These are phyloP conservation scores for Popillia japonica DNA, from an alignment of 1,140 invertebrate genomes.

Conservation along the genomic window DNA sequence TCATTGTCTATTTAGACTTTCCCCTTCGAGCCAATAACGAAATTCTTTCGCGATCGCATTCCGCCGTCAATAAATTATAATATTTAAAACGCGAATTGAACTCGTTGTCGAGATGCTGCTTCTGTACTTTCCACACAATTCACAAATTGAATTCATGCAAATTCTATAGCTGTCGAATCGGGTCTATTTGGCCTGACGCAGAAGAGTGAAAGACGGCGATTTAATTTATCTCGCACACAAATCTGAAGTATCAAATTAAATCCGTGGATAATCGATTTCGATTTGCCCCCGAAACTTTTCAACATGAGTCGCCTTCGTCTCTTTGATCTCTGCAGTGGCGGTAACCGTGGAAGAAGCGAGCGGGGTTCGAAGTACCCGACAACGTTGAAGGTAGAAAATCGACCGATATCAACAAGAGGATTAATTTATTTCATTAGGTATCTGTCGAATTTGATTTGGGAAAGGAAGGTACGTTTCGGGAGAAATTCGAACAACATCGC, in stretches of 20 bases:
- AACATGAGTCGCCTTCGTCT: neutral
- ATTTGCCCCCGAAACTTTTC: neutral
- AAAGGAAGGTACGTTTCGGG: no score
- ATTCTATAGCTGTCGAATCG: neutral
- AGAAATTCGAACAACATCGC: no score
- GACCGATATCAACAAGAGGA: neutral
- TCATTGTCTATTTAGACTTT: neutral
- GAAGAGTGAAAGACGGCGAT: neutral
- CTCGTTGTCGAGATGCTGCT: neutral
- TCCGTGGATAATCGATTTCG: neutral
- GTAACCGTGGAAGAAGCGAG: neutral
- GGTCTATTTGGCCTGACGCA: neutral
- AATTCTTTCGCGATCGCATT: neutral
- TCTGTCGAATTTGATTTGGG: neutral
- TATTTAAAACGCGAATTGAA: neutral
- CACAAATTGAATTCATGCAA: conserved; percentile 4
- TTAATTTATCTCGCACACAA: neutral
- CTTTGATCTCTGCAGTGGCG: neutral
- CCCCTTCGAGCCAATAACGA: neutral
- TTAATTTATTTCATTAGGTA: neutral
- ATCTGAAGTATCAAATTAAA: conserved; percentile 6
- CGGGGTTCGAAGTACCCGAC: neutral
- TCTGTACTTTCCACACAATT: neutral
- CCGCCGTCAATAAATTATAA: neutral
- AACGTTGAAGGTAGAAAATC: neutral